Evolutionary conservation across 1,140 invertebrate species (phyloP), one percentile per base, ranked within the genome.

Genomic region (Sweltsa coloradensis): DNA sequence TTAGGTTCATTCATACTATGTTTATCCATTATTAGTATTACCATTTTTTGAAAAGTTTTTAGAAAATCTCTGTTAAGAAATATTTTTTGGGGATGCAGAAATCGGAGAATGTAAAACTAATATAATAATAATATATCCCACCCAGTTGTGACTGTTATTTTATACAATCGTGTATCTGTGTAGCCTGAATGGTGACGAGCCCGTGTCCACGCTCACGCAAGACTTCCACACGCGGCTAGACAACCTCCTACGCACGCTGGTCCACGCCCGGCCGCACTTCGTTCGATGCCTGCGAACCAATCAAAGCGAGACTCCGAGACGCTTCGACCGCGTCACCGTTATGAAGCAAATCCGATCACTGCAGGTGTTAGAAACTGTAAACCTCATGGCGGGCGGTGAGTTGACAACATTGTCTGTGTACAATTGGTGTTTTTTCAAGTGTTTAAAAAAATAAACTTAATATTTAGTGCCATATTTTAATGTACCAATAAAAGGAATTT

Each of bases 221-320:
- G 92, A 96, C 68, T 96, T 95, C 59, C 90, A 94, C 64, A 93
- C 86, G 31, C 75, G 90, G 29, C 70, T 96, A 39, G 90, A 95
- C 65, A 94, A 94, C 70, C 68, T 96, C 51, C 66, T 95, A 53
- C 73, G 90, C 50, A 94, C 89, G 22, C 63, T 95, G 50, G 89
- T 94, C 27, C 89, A 94, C 65, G 89, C 91, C 14, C 76, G 89
- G 50, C 91, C 91, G 7, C 91, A 96, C 68, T 96, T 95, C 68
- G 84, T 96, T 42, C 74, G 89, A 24, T 95, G 91, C 64, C 80
- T 96, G 43, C 78, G 89, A 57, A 86, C 86, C 55, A 93, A 93
- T 64, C 71, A 77, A 18, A 74, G 72, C 3, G 89, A 93, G 66
- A 76, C 73, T 6, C 75, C 83, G 5, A 78, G 81, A 57, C 71